Evolutionary conservation across 1,140 invertebrate genomes (phyloP).

Genomic region (Psix sp.): DNA sequence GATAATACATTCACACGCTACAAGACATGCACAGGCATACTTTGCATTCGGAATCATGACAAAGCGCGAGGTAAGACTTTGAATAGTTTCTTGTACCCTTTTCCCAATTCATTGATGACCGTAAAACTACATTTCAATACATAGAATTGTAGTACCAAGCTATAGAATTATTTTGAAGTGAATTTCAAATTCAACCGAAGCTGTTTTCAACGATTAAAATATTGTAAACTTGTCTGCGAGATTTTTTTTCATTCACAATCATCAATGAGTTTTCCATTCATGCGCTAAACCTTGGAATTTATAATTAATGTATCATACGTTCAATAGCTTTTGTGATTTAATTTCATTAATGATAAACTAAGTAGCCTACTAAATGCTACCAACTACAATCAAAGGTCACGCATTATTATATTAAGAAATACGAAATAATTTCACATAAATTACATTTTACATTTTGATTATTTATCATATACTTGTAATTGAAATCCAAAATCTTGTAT

Average conservation of each 20-base stretch:
- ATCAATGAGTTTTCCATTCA: conserved; percentile 23
- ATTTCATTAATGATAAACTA: conserved; percentile 39
- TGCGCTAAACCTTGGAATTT: conserved; percentile 51
- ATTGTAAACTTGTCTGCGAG: too few species aligned
- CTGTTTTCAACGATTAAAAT: too few species aligned
- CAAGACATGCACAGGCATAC: conserved; percentile 5
- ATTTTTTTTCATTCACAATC: conserved; percentile 31
- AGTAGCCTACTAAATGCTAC: conserved; percentile 31
- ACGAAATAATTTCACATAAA: too few species aligned
- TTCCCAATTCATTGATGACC: conserved; percentile 33
- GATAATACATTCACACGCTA: conserved; percentile 29
- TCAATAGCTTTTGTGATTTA: too few species aligned
- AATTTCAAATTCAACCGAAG: too few species aligned
- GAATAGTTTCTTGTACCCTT: conserved; percentile 12
- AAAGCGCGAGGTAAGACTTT: conserved; percentile 37
- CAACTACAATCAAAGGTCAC: conserved; percentile 42
- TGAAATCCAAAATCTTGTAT: background rate
- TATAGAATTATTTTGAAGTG: too few species aligned
- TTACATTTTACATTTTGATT: too few species aligned
- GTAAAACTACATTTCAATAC: conserved; percentile 1
- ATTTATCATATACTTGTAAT: background rate
- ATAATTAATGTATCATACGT: conserved; percentile 6
- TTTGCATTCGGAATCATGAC: conserved; percentile 30
- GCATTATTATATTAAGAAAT: too few species aligned
- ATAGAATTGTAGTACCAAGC: background rate